Conservation (phyloP, 1,140 invertebrate genomes). For the Drosophila repletoides region DNA sequence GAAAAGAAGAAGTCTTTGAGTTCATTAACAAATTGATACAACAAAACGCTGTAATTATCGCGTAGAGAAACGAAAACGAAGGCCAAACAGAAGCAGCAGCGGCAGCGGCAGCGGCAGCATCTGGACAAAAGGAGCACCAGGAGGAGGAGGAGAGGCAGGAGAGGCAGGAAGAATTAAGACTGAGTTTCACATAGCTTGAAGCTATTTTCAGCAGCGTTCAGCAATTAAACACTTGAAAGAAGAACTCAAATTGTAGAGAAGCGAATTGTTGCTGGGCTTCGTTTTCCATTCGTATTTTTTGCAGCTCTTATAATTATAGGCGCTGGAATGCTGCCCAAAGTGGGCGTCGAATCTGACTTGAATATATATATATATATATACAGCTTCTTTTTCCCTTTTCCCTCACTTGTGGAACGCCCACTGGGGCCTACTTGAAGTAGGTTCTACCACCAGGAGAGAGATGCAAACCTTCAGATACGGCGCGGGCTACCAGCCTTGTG, state of each 20-base stretch:
- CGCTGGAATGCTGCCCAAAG: slow-evolving; percentile 51
- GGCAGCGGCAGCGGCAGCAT: background rate
- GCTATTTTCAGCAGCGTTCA: slow-evolving; percentile 73
- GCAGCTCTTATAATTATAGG: slow-evolving; percentile 75
- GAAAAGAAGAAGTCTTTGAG: slow-evolving; percentile 53
- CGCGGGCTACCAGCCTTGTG: slow-evolving; percentile 26
- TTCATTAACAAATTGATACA: slow-evolving; percentile 80
- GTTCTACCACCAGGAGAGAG: slow-evolving; percentile 1
- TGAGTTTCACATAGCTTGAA: slow-evolving; percentile 59
- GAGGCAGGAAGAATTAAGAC: background rate
- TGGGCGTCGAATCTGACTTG: slow-evolving; percentile 39
- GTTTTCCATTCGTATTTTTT: slow-evolving; percentile 27
- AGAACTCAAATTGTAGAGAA: slow-evolving; percentile 11
- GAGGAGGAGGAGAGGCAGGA: background rate
- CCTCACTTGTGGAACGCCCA: slow-evolving; percentile 10
- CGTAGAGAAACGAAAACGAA: slow-evolving; percentile 45
- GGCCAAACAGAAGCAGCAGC: slow-evolving; percentile 38
- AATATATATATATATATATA: background rate
- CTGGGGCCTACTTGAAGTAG: slow-evolving; percentile 12
- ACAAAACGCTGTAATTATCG: slow-evolving; percentile 78
- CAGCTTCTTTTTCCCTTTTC: background rate
- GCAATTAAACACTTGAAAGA: slow-evolving; percentile 73
- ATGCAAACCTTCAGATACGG: slow-evolving; percentile 29
- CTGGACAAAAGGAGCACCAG: slow-evolving; percentile 4
- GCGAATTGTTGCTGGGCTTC: background rate